Base-by-base conservation (phyloP, 2,113 vertebrate species). In the Bostrychus sinensis region DNA sequence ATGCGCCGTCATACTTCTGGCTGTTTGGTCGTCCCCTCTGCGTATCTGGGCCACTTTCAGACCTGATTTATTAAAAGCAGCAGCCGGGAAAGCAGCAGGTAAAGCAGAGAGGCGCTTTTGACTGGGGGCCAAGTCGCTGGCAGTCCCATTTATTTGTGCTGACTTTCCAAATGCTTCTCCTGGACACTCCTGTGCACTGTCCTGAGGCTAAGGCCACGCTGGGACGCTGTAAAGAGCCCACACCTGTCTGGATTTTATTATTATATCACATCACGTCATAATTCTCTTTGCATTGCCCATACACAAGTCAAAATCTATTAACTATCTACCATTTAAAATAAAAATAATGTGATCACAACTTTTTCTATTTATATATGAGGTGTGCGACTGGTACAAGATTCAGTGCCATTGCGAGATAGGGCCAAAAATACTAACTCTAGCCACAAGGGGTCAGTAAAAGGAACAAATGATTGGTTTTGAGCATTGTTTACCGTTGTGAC, bases 161-260 rank as follows among this genome's bases (percentile, higher is more conserved):
- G 66, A 68, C 38, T 60, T 61, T 58, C 68, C 57, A 7, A 83
- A 58, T 32, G 46, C 54, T 75, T 39, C 14, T 1, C 62, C 55
- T 17, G 46, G 62, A 66, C 60, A 28, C 50, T 25, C 39, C n/a
- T n/a, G n/a, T 50, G 63, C 34, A 10, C 56, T 81, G 30, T 70
- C 74, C 70, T 5, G 43, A 68, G 70, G 59, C 65, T 68, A 54
- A 70, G 59, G 63, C 51, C 69, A n/a, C n/a, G n/a, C n/a, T n/a
- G 42, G 37, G 62, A 41, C 17, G 66, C n/a, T n/a, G 63, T 51
- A 55, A 63, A 60, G 60, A 67, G 46, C 4, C 65, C 62, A 76
- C 76, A 87, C 81, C 81, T 81, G 72, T 75, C 56, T 84, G 55
- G 2, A 53, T 80, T 82, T 86, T 82, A 76, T 82, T 78, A 83